Evolutionary conservation across 1,140 invertebrate genomes (phyloP).

Genomic region (Pissodes strobi): DNA sequence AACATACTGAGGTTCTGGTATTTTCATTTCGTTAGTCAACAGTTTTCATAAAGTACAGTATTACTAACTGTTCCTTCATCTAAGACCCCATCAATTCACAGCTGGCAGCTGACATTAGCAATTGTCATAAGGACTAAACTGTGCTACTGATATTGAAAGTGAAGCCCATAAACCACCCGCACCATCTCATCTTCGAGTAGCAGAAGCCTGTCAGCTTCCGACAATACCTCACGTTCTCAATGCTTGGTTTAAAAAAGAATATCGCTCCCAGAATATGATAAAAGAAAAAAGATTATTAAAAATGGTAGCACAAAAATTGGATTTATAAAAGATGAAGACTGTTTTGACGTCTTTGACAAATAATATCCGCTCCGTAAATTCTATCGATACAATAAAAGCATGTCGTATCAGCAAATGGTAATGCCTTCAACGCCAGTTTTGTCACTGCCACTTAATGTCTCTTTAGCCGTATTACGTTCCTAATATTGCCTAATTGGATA

Average conservation of each 20-base stretch:
- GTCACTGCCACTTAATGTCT: too few relatives aligned
- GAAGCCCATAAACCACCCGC: neutral
- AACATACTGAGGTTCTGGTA: constrained; percentile 9
- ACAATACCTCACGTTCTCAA: too few relatives aligned
- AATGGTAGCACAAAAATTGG: neutral
- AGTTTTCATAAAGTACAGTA: too few relatives aligned
- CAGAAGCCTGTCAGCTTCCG: too few relatives aligned
- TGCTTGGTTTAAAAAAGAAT: too few relatives aligned
- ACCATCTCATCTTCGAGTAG: too few relatives aligned
- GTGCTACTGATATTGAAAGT: neutral
- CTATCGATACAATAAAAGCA: too few relatives aligned
- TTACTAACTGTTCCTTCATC: constrained; percentile 51
- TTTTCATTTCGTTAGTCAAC: too few relatives aligned
- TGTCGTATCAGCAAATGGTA: too few relatives aligned
- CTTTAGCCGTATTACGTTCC: neutral
- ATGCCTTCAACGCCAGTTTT: too few relatives aligned
- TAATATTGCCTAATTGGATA: neutral
- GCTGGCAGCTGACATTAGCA: constrained; percentile 49
- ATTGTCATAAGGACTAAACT: constrained; percentile 34
- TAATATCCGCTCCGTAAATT: too few relatives aligned
- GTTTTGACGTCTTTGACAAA: neutral
- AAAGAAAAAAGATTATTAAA: neutral
- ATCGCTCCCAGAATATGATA: neutral
- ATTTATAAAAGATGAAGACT: neutral
- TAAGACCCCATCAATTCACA: constrained; percentile 49